Conservation (phyloP, 1,140 invertebrate species). For the Dinoponera quadriceps region DNA sequence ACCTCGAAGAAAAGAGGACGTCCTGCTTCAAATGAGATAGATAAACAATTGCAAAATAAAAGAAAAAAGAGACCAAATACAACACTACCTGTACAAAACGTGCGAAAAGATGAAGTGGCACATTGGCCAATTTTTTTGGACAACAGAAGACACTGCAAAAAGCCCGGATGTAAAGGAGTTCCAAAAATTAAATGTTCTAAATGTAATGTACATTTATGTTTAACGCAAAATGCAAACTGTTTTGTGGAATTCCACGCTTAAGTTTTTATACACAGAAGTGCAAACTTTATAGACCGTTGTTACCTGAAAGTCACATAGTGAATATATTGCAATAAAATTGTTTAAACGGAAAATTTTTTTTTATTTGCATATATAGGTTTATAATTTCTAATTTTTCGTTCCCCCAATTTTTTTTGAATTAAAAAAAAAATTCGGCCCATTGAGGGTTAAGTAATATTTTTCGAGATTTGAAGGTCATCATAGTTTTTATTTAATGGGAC, state of each 20-base stretch:
- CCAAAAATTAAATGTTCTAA: slow-evolving; percentile 52
- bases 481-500: too few species aligned
- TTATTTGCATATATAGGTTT: too few species aligned
- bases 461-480: too few species aligned
- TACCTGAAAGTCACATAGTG: too few species aligned
- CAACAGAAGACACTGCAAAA: slow-evolving; percentile 64
- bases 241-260: slow-evolving; percentile 40
- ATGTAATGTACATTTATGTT: slow-evolving; percentile 30
- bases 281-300: too few species aligned
- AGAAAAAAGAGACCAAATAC: slow-evolving; percentile 49
- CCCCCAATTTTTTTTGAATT: too few species aligned
- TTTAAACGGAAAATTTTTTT: too few species aligned
- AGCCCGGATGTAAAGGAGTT: slow-evolving; percentile 60
- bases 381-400: too few species aligned
- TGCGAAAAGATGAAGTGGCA: slow-evolving; percentile 61
- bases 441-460: too few species aligned
- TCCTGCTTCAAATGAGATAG: slow-evolving; percentile 52
- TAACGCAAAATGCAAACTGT: slow-evolving; percentile 40
- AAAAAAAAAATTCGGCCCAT: slow-evolving; percentile 24
- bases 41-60: slow-evolving; percentile 55
- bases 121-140: slow-evolving; percentile 67
- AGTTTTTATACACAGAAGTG: slow-evolving; percentile 44
- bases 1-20: slow-evolving; percentile 78
- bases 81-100: slow-evolving; percentile 52
- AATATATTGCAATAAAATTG: too few species aligned